These are phyloP conservation scores for Telmatochromis sp. DNA, from an alignment of 2,113 vertebrate species.

Conservation along the genomic window DNA sequence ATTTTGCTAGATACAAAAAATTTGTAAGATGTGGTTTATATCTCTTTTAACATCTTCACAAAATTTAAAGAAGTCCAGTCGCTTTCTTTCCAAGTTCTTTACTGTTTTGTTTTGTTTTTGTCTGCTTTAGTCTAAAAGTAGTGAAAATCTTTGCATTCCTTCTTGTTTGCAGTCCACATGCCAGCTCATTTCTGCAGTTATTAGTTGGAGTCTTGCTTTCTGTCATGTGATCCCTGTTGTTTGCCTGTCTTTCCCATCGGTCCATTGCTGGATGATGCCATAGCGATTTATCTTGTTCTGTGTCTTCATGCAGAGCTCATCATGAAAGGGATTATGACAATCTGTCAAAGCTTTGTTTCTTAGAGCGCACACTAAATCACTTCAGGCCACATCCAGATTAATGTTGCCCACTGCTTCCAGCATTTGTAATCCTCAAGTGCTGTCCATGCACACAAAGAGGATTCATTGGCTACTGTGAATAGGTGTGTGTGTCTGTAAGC, in stretches of 20 bases:
- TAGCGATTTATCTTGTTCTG: background rate
- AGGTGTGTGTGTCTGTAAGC: background rate
- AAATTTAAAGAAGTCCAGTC: background rate
- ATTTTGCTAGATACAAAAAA: background rate
- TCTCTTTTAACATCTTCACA: background rate
- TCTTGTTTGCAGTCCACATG: background rate
- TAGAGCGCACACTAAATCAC: slow-evolving; percentile 18
- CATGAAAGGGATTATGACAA: slow-evolving; percentile 38
- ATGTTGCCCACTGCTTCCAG: background rate
- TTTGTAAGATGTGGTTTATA: background rate
- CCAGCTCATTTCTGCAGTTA: background rate
- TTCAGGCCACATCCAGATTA: slow-evolving; percentile 38
- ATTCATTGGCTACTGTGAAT: background rate
- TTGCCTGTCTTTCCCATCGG: background rate
- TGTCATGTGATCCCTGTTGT: background rate
- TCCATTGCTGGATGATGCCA: background rate
- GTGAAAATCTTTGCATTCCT: background rate
- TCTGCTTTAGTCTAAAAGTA: background rate
- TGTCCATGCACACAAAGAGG: background rate
- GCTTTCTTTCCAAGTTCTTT: background rate
- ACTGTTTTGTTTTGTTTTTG: background rate
- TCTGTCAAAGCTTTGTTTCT: slow-evolving; percentile 27
- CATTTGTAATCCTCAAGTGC: slow-evolving; percentile 26
- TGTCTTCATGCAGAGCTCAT: background rate
- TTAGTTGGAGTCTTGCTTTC: background rate